Evolutionary conservation across 1,140 invertebrate species (phyloP), one percentile per base, ranked within the genome.

Genomic region (Rhagoletis pomonella): DNA sequence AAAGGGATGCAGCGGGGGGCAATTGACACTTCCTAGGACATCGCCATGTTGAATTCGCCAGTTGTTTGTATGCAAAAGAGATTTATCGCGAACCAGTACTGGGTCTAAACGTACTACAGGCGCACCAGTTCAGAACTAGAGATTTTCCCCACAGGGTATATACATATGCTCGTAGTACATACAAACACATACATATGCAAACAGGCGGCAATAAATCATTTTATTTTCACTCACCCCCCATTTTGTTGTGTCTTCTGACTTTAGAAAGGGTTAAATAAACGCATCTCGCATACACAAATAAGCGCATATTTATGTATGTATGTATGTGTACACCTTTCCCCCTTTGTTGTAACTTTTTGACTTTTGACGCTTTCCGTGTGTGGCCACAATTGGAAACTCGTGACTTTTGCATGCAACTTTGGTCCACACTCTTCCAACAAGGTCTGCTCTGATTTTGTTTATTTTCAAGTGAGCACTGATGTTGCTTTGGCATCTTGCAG

Each of bases 271-370:
- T 73, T 73, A 73, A 73, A 73, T 73, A 69, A 69, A 73, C 67
- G 1, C 39, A 17, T 44, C 60, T n/a, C n/a, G n/a, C n/a, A 69
- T 3, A 69, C 42, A 47, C 67, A 73, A 17, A 17, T 14, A 6
- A 44, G 14, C 14, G 1, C 17, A 69, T 9, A 44, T 69, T 4
- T 17, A 69, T 44, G 1, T 17, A 47, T 42, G 44, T 39, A 44
- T 73, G 67, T 2, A 17, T 5, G 67, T 39, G 14, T 44, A 4
- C 39, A 73, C 67, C 67, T 73, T 73, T 73, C 14, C 39, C 39
- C 67, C 14, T 47, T 73, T 65, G 39, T 12, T 73, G 14, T 73
- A 73, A 87, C 87, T 87, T 87, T 85, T 87, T 87, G 87, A 85
- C 87, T 87, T 87, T 64, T 87, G 87, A 62, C 73, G 87, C 59